Evolutionary conservation across 1,140 invertebrate species (phyloP).

Genomic region (Holcopasites calliopsidis): DNA sequence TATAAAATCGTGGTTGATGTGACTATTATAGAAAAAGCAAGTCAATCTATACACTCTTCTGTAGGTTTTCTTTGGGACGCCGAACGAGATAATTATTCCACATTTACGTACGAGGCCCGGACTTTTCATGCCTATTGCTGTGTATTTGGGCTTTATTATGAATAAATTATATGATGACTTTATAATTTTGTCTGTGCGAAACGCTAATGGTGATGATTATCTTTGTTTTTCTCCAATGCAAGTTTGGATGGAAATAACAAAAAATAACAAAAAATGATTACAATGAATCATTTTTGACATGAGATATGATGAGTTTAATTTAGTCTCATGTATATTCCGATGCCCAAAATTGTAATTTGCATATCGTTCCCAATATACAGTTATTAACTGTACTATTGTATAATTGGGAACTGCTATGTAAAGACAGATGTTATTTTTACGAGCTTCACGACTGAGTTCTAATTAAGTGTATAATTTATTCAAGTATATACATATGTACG

Average conservation of each 20-base stretch:
- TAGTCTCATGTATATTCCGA: no score
- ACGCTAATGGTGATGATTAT: no score
- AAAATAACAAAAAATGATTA: no score
- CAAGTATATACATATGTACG: no score
- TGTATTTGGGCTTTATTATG: slow-evolving; percentile 70
- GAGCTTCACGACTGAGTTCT: neutral
- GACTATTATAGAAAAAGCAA: slow-evolving; percentile 72
- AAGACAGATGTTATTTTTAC: neutral
- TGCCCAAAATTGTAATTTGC: no score
- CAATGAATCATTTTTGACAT: no score
- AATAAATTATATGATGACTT: slow-evolving; percentile 48
- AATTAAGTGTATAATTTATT: neutral
- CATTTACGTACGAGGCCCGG: slow-evolving; percentile 65
- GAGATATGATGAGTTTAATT: no score
- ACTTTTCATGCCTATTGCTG: slow-evolving; percentile 71
- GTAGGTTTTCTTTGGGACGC: slow-evolving; percentile 73
- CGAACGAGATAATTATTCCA: slow-evolving; percentile 70
- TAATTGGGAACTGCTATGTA: no score
- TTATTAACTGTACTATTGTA: no score
- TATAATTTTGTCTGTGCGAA: neutral
- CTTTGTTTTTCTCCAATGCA: no score
- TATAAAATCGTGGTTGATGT: slow-evolving; percentile 72
- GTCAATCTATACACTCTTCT: slow-evolving; percentile 66
- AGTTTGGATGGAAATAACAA: no score
- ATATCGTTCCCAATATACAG: no score